Evolutionary conservation across 2,113 vertebrate species (phyloP), one percentile per base, ranked within the genome.

Genomic region (Phyllostomus hastatus): DNA sequence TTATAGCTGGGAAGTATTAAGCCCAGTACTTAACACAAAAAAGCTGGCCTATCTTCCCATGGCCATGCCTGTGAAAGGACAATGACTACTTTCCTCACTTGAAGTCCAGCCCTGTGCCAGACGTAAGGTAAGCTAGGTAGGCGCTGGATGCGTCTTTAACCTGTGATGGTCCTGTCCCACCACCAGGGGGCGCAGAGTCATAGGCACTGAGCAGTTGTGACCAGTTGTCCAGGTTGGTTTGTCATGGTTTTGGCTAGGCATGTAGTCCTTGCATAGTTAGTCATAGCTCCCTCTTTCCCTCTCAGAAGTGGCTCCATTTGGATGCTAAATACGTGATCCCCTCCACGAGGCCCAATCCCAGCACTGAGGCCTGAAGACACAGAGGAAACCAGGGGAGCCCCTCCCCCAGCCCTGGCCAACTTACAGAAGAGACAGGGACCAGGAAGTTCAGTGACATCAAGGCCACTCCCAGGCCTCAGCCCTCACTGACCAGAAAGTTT

Each of bases 111-210:
- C 46, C 79, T 48, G 38, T 43, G 48, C 7, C 22, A 4, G 11
- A 12, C 6, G 10, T 24, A 48, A 54, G 61, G 16, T 31, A 54
- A 48, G 61, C 7, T 48, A 17, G 64, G 28, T 48, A 22, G 81
- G 31, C 7, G 12, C 31, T 0, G 14, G 7, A 28, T 41, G 41
- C 1, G 4, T 54, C 72, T 61, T 89, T 67, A 48, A 76, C 41
- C 24, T 35, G 76, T 75, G n/a, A 28, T 50, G 81, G 41, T 26
- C 67, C 79, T n/a, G 3, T 73, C 16, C 7, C 4, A 50, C 59
- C 95, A 93, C 86, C 43, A 95, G 97, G 73, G 90, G 93, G 96
- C 46, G 24, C 54, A 1, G 2, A 82, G 26, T 22, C 70, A 90
- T 3, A 46, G 61, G 69, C 81, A 22, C 82, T 35, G 75, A 92